Evolutionary conservation across 2,113 vertebrate genomes (phyloP).

Genomic region (Clarias macrocephalus): DNA sequence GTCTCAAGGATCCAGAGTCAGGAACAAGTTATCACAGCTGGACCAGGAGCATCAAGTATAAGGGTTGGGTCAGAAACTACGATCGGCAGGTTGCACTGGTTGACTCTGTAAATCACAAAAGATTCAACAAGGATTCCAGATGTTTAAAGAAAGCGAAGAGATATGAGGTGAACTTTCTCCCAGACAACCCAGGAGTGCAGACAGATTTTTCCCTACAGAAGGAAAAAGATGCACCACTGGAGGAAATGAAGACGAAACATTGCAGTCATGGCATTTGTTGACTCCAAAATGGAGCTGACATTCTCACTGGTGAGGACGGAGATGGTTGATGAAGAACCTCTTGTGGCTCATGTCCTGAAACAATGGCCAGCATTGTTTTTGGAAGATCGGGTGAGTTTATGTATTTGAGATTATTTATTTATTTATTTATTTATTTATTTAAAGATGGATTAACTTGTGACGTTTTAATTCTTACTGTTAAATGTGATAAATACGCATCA

Average conservation of each 20-base stretch:
- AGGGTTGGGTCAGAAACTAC: slow-evolving; percentile 15
- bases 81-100: slow-evolving; percentile 9
- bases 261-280: no score
- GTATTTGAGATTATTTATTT: not conserved
- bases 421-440: no score
- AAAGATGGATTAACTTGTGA: no score
- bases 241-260: no score
- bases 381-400: slow-evolving; percentile 13
- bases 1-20: slow-evolving; percentile 12
- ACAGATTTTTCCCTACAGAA: no score
- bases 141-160: not conserved
- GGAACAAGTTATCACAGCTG: slow-evolving; percentile 36
- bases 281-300: no score
- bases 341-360: not conserved
- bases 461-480: no score
- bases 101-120: not conserved
- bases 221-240: no score
- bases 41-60: slow-evolving; percentile 24
- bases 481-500: no score
- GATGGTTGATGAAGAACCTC: slow-evolving; percentile 5
- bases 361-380: slow-evolving; percentile 41
- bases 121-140: not conserved
- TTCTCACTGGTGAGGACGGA: not conserved
- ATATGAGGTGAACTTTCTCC: not conserved
- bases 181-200: no score